Base-by-base conservation (phyloP, 2,888 invertebrate species). In the Euplagia quadripunctaria region DNA sequence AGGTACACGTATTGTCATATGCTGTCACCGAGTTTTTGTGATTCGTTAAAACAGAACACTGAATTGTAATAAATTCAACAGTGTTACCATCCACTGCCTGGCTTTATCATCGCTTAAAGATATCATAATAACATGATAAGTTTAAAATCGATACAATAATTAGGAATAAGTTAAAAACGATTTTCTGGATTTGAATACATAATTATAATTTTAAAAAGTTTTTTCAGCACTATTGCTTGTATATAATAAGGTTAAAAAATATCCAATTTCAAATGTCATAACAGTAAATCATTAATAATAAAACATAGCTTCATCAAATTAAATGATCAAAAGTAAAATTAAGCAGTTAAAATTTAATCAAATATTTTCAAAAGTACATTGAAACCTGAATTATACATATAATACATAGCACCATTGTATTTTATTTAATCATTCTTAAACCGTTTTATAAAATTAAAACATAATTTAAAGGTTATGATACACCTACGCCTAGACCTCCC, bases 401-500 rank as follows among this genome's bases (percentile, higher is more conserved):
- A 51, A 67, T 51, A 16, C 31, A 65, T 51, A 31, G 31, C 2
- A 16, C 31, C 16, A 66, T 66, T 70, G 43, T 70, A 17, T 73
- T 70, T 61, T 14, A 73, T 70, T 1, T 46, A 66, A 61, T 61
- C 55, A 67, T 66, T 65, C 14, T 17, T 51, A 31, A 67, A 72
- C 14, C 43, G 63, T 72, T 72, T 51, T 46, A 70, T 75, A 70
- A 66, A 75, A 41, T 67, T 72, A 52, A 52, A 65, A 68, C 61
- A 17, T 72, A 72, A 55, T 52, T 72, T 70, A 67, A 70, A 14
- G 4, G 63, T 14, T 17, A 49, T 16, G 1, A 31, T 46, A 72
- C 68, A 75, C 72, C 69, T 72, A 69, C 72, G 52, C 67, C 61
- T 55, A 70, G 70, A 58, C 72, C 70, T 61, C 73, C 69, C 69